Base-by-base conservation (phyloP, 2,113 vertebrate species). In the Mesembrinibis cayennensis region DNA sequence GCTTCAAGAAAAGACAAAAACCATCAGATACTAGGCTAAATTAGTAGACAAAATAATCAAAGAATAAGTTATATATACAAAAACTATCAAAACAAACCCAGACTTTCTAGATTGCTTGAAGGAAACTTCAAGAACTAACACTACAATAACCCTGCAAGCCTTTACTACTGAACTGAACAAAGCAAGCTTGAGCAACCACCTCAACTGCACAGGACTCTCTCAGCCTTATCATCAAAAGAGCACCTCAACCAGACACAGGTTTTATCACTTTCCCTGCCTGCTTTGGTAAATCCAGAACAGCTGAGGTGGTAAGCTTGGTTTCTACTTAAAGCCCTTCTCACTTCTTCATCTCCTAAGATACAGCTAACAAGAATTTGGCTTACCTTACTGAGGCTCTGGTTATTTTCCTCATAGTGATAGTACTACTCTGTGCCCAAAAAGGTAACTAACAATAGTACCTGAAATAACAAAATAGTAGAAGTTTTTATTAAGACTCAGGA, bases 371-470 rank as follows among this genome's bases (percentile, higher is more conserved):
- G 6, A 11, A 11, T 5, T 7, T 1, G 7, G 9, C 0, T 73
- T 8, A 0, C 1, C 2, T 74, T 83, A 1, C 0, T 4, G 0
- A 14, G 8, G 8, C 1, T 32, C 5, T 42, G 8, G 4, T 8
- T 0, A 0, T 44, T 44, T 52, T 27, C 4, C 0, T 63, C 1
- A 3, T 0, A 6, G 6, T 4, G 7, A 13, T 23, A 0, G 20
- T 82, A 2, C 17, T 40, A 2, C 3, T 79, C 19, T 67, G 2
- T 38, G 5, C 1, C 20, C 2, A 4, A 2, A 55, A 55, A 87
- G 19, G n/a, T 78, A 81, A 19, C 2, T 40, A 16, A 13, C 4
- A 44, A 8, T 2, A 27, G 6, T 9, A 12, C 16, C 17, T 42
- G 6, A 58, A 74, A 87, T 5, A 49, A 18, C 0, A 62, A 40